Conservation (phyloP, 2,797 vertebrate genomes). For the Protonibea diacanthus region DNA sequence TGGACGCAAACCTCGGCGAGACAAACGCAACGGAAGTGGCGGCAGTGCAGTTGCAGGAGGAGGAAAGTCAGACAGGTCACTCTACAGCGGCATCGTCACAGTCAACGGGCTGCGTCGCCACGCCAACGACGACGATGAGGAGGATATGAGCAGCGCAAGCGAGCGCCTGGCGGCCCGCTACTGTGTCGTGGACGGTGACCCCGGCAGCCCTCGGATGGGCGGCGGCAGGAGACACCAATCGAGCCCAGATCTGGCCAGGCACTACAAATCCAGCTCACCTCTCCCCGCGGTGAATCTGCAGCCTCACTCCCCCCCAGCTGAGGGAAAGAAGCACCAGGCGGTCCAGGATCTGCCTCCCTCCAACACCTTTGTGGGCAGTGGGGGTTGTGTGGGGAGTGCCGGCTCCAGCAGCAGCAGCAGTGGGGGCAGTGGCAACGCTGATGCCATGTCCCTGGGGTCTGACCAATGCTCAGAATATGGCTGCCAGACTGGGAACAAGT, state of each 20-base stretch:
- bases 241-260: slow-evolving; percentile 95
- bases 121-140: slow-evolving; percentile 92
- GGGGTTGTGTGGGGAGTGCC: slow-evolving; percentile 88
- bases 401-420: slow-evolving; percentile 85
- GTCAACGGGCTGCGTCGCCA: slow-evolving; percentile 92
- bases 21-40: slow-evolving; percentile 79
- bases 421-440: slow-evolving; percentile 83
- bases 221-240: slow-evolving; percentile 93
- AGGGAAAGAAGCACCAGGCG: slow-evolving; percentile 96
- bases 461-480: slow-evolving; percentile 99
- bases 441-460: slow-evolving; percentile 94
- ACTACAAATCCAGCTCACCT: slow-evolving; percentile 97
- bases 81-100: slow-evolving; percentile 96
- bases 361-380: slow-evolving; percentile 97
- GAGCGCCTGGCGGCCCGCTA: slow-evolving; percentile 84
- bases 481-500: slow-evolving; percentile 95
- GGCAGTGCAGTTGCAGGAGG: slow-evolving; percentile 87
- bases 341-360: slow-evolving; percentile 98
- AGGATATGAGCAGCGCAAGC: slow-evolving; percentile 85
- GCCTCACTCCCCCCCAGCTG: slow-evolving; percentile 94
- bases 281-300: slow-evolving; percentile 96
- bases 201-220: slow-evolving; percentile 91
- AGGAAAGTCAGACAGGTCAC: slow-evolving; percentile 93
- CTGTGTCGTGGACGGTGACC: slow-evolving; percentile 83
- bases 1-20: slow-evolving; percentile 82